Evolutionary conservation across 2,797 vertebrate genomes (phyloP), one percentile per base, ranked within the genome.

Genomic region (Pseudomugil tenellus): DNA sequence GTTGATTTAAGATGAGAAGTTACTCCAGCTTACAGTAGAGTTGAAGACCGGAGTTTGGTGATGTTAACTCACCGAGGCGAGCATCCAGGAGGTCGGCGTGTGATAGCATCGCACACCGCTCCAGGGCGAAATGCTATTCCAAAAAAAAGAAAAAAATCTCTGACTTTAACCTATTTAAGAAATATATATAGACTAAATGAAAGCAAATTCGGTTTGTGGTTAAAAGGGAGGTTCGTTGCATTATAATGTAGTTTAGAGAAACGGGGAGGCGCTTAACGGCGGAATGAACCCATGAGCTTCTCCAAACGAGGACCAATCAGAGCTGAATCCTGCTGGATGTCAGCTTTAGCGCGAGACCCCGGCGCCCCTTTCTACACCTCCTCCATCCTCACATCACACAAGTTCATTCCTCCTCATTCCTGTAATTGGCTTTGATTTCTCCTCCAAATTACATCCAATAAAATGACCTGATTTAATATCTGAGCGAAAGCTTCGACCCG

Each of bases 191-290:
- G 92, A 93, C 94, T 96, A 97, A 98, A 97, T 98, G 96, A 97
- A 96, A 96, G 96, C 96, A 97, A 98, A 97, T 96, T 97, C 96
- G 94, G 95, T 96, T 96, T 97, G 96, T 96, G 96, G 94, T 97
- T 98, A 96, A 97, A 98, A 97, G 95, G 96, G 94, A 95, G 94
- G 95, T 95, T 95, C 94, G 95, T 94, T 96, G 96, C 96, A 98
- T 98, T 98, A 97, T 98, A 98, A 98, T 97, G 96, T 96, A 96
- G 96, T 97, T 96, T 96, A 96, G 94, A 96, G 94, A 94, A 95
- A 96, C 91, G 95, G 97, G 97, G 97, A 96, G 97, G 97, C 94
- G 96, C 97, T 96, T 97, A 97, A 96, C 94, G 93, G 87, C 95
- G 95, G 94, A 95, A 92, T 95, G 96, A 96, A 96, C 95, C 93